Evolutionary conservation across 2,888 invertebrate species (phyloP).

Genomic region (Drosophila koepferae): DNA sequence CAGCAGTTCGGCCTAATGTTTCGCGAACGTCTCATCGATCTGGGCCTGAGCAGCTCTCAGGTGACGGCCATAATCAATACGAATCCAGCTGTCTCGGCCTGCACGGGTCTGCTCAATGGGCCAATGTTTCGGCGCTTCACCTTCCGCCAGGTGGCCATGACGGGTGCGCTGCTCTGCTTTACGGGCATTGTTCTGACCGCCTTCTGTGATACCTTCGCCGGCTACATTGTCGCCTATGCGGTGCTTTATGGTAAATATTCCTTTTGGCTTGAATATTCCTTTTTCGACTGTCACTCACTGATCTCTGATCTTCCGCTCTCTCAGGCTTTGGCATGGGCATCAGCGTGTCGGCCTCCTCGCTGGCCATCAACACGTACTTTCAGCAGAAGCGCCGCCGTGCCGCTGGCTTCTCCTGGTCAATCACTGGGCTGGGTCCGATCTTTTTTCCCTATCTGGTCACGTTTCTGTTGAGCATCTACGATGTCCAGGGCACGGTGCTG

Average conservation of each 20-base stretch:
- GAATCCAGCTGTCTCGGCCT: constrained; percentile 89
- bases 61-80: constrained; percentile 90
- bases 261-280: no score
- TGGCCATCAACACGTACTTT: constrained; percentile 91
- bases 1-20: constrained; percentile 91
- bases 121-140: constrained; percentile 89
- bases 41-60: constrained; percentile 88
- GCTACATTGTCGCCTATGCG: constrained; percentile 89
- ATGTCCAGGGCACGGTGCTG: constrained; percentile 89
- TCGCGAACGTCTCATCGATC: constrained; percentile 87
- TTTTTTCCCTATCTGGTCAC: constrained; percentile 90
- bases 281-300: background rate
- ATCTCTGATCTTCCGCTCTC: background rate
- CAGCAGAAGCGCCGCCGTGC: constrained; percentile 89
- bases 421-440: constrained; percentile 90
- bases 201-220: constrained; percentile 88
- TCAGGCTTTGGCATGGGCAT: constrained; percentile 87
- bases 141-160: constrained; percentile 89
- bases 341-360: constrained; percentile 89
- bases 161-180: constrained; percentile 87
- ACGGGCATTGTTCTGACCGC: constrained; percentile 87
- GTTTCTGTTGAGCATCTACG: constrained; percentile 87
- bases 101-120: constrained; percentile 89
- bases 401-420: constrained; percentile 90
- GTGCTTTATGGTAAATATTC: constrained; percentile 90